Evolutionary conservation across 2,888 invertebrate species (phyloP).

Genomic region (Conchocele bisecta): DNA sequence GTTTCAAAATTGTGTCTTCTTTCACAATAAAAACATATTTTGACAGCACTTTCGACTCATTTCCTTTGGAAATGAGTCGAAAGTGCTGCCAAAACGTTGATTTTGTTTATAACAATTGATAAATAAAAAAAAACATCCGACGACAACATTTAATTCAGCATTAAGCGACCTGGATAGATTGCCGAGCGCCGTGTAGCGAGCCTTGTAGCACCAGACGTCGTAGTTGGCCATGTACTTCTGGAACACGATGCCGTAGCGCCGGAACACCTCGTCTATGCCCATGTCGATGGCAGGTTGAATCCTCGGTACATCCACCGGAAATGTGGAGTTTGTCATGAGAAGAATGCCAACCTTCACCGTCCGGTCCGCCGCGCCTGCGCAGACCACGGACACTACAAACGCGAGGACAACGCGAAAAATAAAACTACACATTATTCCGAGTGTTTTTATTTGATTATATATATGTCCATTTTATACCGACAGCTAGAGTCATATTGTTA

Average conservation of each 20-base stretch:
- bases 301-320: slow-evolving; percentile 46
- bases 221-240: slow-evolving; percentile 35
- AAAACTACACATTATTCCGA: too few relatives aligned
- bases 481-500: not conserved
- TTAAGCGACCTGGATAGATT: too few relatives aligned
- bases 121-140: too few relatives aligned
- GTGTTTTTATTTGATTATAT: too few relatives aligned
- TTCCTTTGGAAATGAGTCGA: too few relatives aligned
- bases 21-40: too few relatives aligned
- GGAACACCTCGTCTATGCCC: slow-evolving; percentile 39
- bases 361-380: not conserved
- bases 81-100: too few relatives aligned
- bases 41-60: too few relatives aligned
- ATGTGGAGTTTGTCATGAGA: slow-evolving; percentile 44
- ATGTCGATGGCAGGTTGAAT: slow-evolving; percentile 48
- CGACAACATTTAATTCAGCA: too few relatives aligned
- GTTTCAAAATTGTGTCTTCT: too few relatives aligned
- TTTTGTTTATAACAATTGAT: too few relatives aligned
- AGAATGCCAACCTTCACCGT: slow-evolving; percentile 41
- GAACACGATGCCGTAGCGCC: slow-evolving; percentile 37
- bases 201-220: slow-evolving; percentile 42
- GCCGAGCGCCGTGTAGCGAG: slow-evolving; percentile 31
- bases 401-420: too few relatives aligned
- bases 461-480: not conserved
- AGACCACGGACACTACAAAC: not conserved